Base-by-base conservation (phyloP, 2,888 invertebrate species). In the Epirrhoe tristata region DNA sequence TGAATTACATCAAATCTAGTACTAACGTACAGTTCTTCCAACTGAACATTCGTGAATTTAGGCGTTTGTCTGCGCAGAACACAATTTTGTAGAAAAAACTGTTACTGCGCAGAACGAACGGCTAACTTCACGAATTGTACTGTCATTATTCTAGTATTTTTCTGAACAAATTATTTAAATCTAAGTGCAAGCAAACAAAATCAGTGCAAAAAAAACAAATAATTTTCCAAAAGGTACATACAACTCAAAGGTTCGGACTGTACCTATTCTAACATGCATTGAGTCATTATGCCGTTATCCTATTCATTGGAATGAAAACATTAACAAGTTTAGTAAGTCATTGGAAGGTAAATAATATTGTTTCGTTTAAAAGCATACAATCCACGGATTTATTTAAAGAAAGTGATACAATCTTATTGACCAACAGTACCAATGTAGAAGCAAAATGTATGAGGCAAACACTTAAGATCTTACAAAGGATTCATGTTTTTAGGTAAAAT, bases 141-240 rank as follows among this genome's bases (percentile, higher is more conserved):
- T 14, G n/a, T 46, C 7, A 46, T 48, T 48, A 34, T 5, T 14
- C 10, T 17, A 39, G 16, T 48, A 48, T 66, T 58, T 51, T 58
- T 61, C 58, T 51, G 57, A 36, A 46, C 57, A 64, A 69, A 68
- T 57, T 50, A 59, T 61, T 57, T 65, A 65, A 46, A 55, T 51
- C 63, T 72, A 59, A 55, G 68, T 67, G 67, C 63, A 67, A 54
- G 53, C 58, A 74, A 70, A 70, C 55, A 59, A 66, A 58, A 52
- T 16, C 17, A 10, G 69, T 71, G 66, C 39, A 60, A 58, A 31
- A 31, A 16, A 54, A 31, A 14, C 12, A 5, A 31, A 46, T 48
- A 8, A 12, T 58, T 32, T 34, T 43, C 16, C 8, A 17, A 51
- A 46, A 43, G 10, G 39, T 52, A 24, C 16, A 48, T 8, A 1